These are phyloP conservation scores for Perithous albicinctus DNA, from an alignment of 2,888 invertebrate genomes.

Conservation along the genomic window DNA sequence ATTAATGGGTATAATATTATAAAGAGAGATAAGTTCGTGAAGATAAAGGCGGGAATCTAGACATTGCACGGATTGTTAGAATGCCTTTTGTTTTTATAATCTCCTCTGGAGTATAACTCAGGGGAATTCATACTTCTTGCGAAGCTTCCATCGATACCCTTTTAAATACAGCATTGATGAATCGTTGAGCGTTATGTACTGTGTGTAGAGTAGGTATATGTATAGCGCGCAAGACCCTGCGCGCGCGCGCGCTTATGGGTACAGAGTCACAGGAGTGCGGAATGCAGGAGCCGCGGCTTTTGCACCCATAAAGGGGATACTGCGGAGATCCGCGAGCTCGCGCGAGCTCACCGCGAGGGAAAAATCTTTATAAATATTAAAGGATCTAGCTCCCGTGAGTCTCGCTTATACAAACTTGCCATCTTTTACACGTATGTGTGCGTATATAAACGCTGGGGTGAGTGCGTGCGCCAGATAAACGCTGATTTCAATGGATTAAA, in stretches of 20 bases:
- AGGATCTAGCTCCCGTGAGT: conserved; percentile 23
- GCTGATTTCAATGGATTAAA: conserved; percentile 65
- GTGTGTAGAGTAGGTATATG: background rate
- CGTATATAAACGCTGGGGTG: conserved; percentile 47
- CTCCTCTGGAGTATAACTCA: conserved; percentile 28
- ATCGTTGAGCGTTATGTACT: conserved; percentile 58
- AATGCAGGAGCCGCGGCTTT: conserved; percentile 72
- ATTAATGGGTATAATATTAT: conserved; percentile 60
- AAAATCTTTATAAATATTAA: conserved; percentile 75
- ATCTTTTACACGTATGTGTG: conserved; percentile 57
- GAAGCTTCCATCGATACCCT: conserved; percentile 48
- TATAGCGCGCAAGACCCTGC: conserved; percentile 42
- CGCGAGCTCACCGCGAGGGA: conserved; percentile 64
- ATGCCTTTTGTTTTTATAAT: conserved; percentile 47
- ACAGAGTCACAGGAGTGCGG: conserved; percentile 64
- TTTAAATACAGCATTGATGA: conserved; percentile 71
- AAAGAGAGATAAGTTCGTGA: conserved; percentile 46
- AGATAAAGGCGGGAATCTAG: conserved; percentile 51
- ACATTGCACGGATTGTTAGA: conserved; percentile 59
- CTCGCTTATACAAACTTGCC: conserved; percentile 67
- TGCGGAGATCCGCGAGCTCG: conserved; percentile 52
- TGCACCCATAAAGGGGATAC: conserved; percentile 72
- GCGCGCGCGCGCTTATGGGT: conserved; percentile 66
- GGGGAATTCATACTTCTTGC: conserved; percentile 60
- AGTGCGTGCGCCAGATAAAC: conserved; percentile 65